A percentile compares a stretch with the other conserved stretches of the same genome.
Evolutionary conservation across 1,140 invertebrate species (phyloP).

Genomic region (Stenopsyche tienmushanensis): DNA sequence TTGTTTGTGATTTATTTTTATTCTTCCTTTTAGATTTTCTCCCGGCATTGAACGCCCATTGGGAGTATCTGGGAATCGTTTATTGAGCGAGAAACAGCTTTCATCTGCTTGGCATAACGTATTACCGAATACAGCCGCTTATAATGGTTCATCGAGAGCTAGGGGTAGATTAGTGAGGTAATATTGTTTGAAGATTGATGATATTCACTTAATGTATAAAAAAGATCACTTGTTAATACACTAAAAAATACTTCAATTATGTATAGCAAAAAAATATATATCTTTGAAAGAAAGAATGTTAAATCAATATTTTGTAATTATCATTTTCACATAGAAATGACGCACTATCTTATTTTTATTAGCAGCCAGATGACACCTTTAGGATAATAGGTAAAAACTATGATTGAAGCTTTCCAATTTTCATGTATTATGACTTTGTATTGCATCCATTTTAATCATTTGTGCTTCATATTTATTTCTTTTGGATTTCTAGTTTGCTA

Average conservation of each 20-base stretch:
- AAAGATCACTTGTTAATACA: not conserved
- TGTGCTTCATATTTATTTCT: not conserved
- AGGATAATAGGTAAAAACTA: conserved; percentile 36
- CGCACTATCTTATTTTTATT: conserved; percentile 27
- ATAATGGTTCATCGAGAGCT: conserved; percentile 22
- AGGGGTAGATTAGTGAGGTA: conserved; percentile 37
- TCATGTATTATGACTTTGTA: too few species aligned
- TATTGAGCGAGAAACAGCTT: conserved; percentile 24
- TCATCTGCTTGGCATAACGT: conserved; percentile 36
- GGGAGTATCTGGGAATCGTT: conserved; percentile 15
- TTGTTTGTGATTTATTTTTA: not conserved
- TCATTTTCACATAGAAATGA: not conserved
- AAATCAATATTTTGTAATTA: conserved; percentile 1
- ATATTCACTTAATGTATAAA: not conserved
- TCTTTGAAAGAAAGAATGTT: not conserved
- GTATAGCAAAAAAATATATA: conserved; percentile 12
- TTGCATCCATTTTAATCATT: not conserved
- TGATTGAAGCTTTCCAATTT: not conserved
- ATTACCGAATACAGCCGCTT: conserved; percentile 17
- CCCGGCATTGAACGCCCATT: conserved; percentile 16
- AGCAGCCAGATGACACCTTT: conserved; percentile 33
- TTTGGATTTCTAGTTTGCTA: not conserved
- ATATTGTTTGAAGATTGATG: not conserved
- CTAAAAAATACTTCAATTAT: not conserved
- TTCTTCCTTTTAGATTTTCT: conserved; percentile 27